These are phyloP conservation scores for Panulirus ornatus DNA, from an alignment of 1,140 invertebrate genomes.

Conservation along the genomic window DNA sequence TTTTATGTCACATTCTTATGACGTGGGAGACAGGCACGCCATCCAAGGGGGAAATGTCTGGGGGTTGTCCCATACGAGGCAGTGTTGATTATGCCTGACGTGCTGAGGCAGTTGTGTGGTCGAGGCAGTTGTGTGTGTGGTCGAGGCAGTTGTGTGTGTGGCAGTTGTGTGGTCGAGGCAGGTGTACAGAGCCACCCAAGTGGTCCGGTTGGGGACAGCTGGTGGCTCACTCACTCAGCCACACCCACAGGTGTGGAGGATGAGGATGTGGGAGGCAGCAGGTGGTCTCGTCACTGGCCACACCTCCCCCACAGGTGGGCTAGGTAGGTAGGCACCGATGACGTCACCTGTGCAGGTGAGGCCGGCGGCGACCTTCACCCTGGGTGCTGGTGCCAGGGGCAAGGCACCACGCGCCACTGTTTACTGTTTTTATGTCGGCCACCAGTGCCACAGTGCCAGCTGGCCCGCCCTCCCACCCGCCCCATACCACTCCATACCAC, in stretches of 20 bases:
- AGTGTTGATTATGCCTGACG: too few species aligned
- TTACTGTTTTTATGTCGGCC: conserved; percentile 43
- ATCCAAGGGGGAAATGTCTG: too few species aligned
- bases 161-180: too few species aligned
- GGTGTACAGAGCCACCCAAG: too few species aligned
- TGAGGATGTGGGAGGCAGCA: not conserved
- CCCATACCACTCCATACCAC: not conserved
- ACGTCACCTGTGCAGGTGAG: not conserved
- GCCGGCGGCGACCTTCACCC: conserved; percentile 17
- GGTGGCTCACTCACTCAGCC: too few species aligned
- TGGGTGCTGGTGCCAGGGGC: conserved; percentile 32
- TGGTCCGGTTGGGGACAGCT: not conserved
- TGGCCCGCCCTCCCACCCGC: not conserved
- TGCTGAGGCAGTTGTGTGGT: too few species aligned
- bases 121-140: not conserved
- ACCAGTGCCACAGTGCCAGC: conserved; percentile 28
- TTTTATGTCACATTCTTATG: too few species aligned
- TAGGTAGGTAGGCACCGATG: not conserved
- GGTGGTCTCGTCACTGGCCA: too few species aligned
- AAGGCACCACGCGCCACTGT: conserved; percentile 44
- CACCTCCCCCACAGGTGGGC: conserved; percentile 2
- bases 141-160: too few species aligned
- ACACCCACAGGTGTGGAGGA: too few species aligned
- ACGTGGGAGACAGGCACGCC: too few species aligned
- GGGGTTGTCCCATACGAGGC: too few species aligned